Conservation (phyloP, 2,797 vertebrate species). For the Propithecus deckenii region DNA sequence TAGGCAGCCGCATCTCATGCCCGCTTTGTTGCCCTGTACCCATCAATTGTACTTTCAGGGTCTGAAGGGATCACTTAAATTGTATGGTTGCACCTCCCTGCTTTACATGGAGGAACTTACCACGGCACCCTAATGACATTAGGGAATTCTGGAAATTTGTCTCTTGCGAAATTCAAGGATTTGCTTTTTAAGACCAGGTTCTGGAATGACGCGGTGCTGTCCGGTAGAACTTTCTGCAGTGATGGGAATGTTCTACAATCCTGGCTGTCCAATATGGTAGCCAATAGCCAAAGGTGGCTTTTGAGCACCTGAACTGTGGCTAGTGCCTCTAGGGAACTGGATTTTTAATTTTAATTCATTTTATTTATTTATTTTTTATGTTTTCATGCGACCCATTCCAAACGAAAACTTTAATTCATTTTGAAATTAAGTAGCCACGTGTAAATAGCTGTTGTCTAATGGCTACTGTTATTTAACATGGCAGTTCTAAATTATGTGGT, state of each 20-base stretch:
- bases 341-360: not conserved
- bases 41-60: not conserved
- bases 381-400: too few species aligned
- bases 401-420: not conserved
- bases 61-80: not conserved
- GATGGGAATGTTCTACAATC: not conserved
- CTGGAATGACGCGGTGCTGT: not conserved
- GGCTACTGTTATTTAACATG: not conserved
- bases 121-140: not conserved
- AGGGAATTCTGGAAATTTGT: not conserved
- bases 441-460: not conserved
- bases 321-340: not conserved
- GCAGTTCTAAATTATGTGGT: not conserved
- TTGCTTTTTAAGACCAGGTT: not conserved
- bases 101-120: not conserved
- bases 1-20: not conserved
- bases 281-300: not conserved
- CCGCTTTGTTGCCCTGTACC: not conserved
- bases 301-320: not conserved
- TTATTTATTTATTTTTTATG: too few species aligned
- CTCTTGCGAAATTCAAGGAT: not conserved
- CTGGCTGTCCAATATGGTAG: not conserved
- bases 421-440: not conserved
- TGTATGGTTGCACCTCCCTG: not conserved
- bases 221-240: not conserved